Percentiles rank a stretch among this genome's conserved stretches.
Conservation (phyloP, 2,888 invertebrate genomes). For the Protodeltote pygarga region DNA sequence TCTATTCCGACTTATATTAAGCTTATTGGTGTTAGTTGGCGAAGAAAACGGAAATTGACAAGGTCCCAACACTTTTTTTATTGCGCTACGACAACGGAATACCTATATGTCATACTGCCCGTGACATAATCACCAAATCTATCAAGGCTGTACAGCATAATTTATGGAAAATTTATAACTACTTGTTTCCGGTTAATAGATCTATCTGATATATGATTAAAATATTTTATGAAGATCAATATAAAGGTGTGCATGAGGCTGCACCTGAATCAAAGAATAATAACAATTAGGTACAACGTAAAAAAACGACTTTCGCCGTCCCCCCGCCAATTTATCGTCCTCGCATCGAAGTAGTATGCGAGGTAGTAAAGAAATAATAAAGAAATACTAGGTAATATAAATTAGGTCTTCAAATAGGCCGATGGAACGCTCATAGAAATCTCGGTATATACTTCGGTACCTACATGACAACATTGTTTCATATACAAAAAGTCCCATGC, state of each 20-base stretch:
- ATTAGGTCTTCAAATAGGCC: no score
- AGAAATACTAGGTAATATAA: no score
- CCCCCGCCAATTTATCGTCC: no score
- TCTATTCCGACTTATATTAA: constrained; percentile 15
- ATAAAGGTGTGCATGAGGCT: not conserved
- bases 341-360: no score
- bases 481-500: no score
- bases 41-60: constrained; percentile 32
- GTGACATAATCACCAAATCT: constrained; percentile 61
- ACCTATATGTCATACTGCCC: constrained; percentile 52
- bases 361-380: no score
- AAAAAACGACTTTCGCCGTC: no score
- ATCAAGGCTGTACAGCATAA: constrained; percentile 54
- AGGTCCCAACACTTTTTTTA: constrained; percentile 46
- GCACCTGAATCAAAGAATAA: no score
- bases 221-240: constrained; percentile 26
- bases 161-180: constrained; percentile 58
- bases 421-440: no score
- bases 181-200: constrained; percentile 59
- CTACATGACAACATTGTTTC: no score
- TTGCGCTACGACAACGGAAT: constrained; percentile 57
- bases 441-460: no score
- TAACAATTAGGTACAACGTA: no score
- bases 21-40: not conserved
- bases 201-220: constrained; percentile 26